A percentile compares a stretch with the other conserved stretches of the same genome.
These are phyloP conservation scores for Galerucella pusilla DNA, from an alignment of 2,888 invertebrate genomes.

Conservation along the genomic window DNA sequence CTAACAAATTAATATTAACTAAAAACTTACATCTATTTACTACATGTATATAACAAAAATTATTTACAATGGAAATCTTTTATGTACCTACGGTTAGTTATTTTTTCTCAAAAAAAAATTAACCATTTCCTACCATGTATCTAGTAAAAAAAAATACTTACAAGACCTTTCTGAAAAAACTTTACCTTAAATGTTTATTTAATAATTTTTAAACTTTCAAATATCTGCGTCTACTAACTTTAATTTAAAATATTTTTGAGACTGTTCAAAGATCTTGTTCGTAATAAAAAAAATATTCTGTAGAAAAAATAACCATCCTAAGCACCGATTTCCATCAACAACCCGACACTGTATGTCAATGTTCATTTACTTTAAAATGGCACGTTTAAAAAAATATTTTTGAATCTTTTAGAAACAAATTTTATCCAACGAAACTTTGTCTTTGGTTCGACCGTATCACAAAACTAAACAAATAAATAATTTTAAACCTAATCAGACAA, in stretches of 20 bases:
- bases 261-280: constrained; percentile 6
- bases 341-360: constrained; percentile 53
- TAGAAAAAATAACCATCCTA: constrained; percentile 28
- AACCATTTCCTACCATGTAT: constrained; percentile 9
- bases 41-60: constrained; percentile 51
- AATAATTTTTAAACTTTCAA: too few species aligned
- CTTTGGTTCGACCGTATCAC: constrained; percentile 66
- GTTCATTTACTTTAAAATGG: constrained; percentile 54
- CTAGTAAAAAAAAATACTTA: constrained; percentile 3
- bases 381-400: constrained; percentile 59
- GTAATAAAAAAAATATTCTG: constrained; percentile 21
- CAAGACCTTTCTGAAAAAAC: constrained; percentile 7
- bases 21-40: constrained; percentile 52
- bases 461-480: constrained; percentile 61
- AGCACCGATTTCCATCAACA: constrained; percentile 41
- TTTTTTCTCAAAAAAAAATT: constrained; percentile 28
- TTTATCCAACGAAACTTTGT: constrained; percentile 51
- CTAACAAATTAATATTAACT: constrained; percentile 54
- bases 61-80: constrained; percentile 47
- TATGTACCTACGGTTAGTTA: constrained; percentile 34
- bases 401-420: constrained; percentile 52
- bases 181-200: background rate
- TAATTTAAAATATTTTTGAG: background rate
- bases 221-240: background rate
- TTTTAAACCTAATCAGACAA: constrained; percentile 64